Evolutionary conservation across 2,113 vertebrate genomes (phyloP), one percentile per base, ranked within the genome.

Genomic region (Canis aureus): DNA sequence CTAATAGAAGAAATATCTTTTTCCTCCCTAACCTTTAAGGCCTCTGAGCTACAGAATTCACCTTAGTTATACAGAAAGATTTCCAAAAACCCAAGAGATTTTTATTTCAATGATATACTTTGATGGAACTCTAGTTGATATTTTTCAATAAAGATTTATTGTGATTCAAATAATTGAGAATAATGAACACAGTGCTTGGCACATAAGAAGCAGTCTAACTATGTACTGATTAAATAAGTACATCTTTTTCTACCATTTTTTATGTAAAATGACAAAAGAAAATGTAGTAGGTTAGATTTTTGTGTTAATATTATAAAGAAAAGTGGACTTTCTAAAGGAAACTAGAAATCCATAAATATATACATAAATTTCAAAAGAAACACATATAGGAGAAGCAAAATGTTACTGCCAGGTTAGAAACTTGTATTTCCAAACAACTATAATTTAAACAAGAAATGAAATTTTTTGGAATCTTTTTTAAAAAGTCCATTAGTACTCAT

Each of bases 401-500:
- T 93, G 38, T 94, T 87, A 64, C 22, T 55, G 9, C 53, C 29
- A 85, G n/a, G 8, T 23, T 71, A 29, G 84, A 67, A 92, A 85
- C 3, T 57, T 93, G 13, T 5, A 85, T 91, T 83, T 87, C 32
- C 83, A 97, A 96, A 97, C 94, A 57, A 93, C 6, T 38, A 86
- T n/a, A 23, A 69, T 87, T 32, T 89, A 62, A 96, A 80, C 15
- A 0, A 6, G 1, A 96, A 84, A 91, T 85, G 66, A 93, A 91
- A 97, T 4, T 11, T 71, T 79, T 81, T 84, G 79, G 57, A 90
- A 67, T 97, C 74, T 57, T 88, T 97, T 96, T 27, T 11, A 23
- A 94, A 96, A 96, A 88, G 67, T 95, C 96, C 93, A 4, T 11
- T 69, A 78, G 29, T 76, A 35, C 16, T 97, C 6, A 94, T 89